Base-by-base conservation (phyloP, 2,113 vertebrate species). In the Dendrocopos noguchii region DNA sequence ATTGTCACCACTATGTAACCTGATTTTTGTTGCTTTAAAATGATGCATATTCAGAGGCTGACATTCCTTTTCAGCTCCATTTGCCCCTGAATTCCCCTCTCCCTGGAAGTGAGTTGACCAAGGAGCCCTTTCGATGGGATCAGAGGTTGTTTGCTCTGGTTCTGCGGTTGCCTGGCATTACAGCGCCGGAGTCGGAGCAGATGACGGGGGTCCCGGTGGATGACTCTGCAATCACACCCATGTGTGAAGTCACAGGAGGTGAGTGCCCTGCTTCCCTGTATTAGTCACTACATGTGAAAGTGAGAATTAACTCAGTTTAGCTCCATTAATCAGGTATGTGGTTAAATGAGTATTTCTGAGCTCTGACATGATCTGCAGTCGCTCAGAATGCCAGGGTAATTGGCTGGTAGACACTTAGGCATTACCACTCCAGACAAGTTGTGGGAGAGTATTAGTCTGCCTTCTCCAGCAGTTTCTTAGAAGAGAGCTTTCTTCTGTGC, bases 161-260 rank as follows among this genome's bases (percentile, higher is more conserved):
- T 89, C 96, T 99, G 31, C 98, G 99, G 29, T 98, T 99, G 94
- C 97, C 99, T 8, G 99, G 99, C 36, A 98, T 98, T 42, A 95
- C 98, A 39, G 97, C 98, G 2, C 98, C 98, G 11, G 99, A 99
- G 79, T 97, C 98, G 0, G 99, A 99, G 34, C 98, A 98, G 78
- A 88, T 98, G 65, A 98, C 98, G 7, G 98, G 98, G 3, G 98
- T 99, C 55, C 99, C 98, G 0, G 96, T 98, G 5, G 99, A 99
- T 92, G 98, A 99, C 53, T 99, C 99, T 22, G 98, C 98, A 55
- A 99, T 99, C 97, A 99, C 99, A 42, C 98, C 99, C 18, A 99
- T 99, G 99, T 99, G 99, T 44, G 99, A 99, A 95, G 99, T 99
- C 90, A 99, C 99, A 18, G 99, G 99, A 97, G 99, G 99, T 98